These are phyloP conservation scores for Harpalus rubripes DNA, from an alignment of 2,888 invertebrate species.

Conservation along the genomic window DNA sequence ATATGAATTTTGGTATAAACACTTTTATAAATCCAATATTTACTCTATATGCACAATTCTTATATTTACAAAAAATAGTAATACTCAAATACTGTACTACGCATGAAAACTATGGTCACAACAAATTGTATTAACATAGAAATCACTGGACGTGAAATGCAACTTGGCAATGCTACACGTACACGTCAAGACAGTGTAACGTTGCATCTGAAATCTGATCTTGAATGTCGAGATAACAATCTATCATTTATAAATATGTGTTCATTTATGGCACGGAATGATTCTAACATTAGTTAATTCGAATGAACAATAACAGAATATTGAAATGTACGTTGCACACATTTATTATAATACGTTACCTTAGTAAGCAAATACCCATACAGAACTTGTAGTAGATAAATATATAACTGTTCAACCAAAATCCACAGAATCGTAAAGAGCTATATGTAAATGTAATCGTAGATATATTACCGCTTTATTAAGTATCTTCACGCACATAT, in stretches of 20 bases:
- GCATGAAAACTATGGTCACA: constrained; percentile 69
- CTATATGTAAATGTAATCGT: constrained; percentile 53
- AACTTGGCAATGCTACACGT: constrained; percentile 74
- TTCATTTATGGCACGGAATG: constrained; percentile 66
- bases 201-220: constrained; percentile 71
- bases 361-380: constrained; percentile 61
- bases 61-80: constrained; percentile 76
- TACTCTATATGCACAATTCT: constrained; percentile 78
- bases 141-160: constrained; percentile 77
- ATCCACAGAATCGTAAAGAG: constrained; percentile 38
- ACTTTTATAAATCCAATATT: constrained; percentile 77
- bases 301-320: constrained; percentile 49
- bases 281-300: constrained; percentile 60
- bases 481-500: constrained; percentile 48
- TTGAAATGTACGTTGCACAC: constrained; percentile 50
- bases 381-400: constrained; percentile 50
- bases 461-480: constrained; percentile 44
- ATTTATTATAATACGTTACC: constrained; percentile 63
- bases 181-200: constrained; percentile 68
- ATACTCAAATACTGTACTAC: constrained; percentile 62
- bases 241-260: constrained; percentile 58
- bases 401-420: constrained; percentile 41
- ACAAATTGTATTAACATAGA: constrained; percentile 74
- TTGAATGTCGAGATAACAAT: constrained; percentile 63
- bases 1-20: constrained; percentile 75